A percentile compares a stretch with the other conserved stretches of the same genome.
Conservation (phyloP, 2,888 invertebrate species). For the Ectemnius continuus region DNA sequence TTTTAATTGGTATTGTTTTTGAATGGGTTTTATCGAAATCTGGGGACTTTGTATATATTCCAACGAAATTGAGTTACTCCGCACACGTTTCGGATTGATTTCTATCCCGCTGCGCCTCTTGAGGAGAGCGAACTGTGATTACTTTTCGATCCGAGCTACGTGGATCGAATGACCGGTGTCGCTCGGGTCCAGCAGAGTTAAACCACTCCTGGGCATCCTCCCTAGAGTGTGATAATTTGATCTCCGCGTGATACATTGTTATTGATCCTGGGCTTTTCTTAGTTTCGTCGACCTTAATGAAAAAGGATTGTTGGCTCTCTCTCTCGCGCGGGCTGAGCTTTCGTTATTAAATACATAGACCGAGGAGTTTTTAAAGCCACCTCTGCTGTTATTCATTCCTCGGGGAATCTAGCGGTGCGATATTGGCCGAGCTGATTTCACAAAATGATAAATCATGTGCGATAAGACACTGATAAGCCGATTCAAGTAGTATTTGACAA, state of each 20-base stretch:
- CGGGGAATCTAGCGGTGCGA: too few relatives aligned
- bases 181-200: constrained; percentile 21
- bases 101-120: constrained; percentile 59
- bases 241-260: constrained; percentile 49
- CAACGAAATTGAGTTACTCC: constrained; percentile 67
- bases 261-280: constrained; percentile 34
- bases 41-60: constrained; percentile 42
- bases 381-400: too few relatives aligned
- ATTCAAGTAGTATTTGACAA: too few relatives aligned
- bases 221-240: constrained; percentile 52
- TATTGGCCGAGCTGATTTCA: too few relatives aligned
- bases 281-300: constrained; percentile 26
- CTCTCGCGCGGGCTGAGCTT: too few relatives aligned
- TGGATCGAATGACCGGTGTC: constrained; percentile 66
- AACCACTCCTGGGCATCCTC: constrained; percentile 32
- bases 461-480: too few relatives aligned
- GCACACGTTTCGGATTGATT: constrained; percentile 70
- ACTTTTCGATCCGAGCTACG: constrained; percentile 71
- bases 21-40: constrained; percentile 16
- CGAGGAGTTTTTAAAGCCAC: not conserved
- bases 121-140: constrained; percentile 63
- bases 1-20: not conserved
- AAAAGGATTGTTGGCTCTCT: constrained; percentile 24
- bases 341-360: constrained; percentile 29
- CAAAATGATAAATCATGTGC: too few relatives aligned